A percentile compares a stretch with the other conserved stretches of the same genome.
These are phyloP conservation scores for Drosophila histrio DNA, from an alignment of 2,888 invertebrate genomes.

Conservation along the genomic window DNA sequence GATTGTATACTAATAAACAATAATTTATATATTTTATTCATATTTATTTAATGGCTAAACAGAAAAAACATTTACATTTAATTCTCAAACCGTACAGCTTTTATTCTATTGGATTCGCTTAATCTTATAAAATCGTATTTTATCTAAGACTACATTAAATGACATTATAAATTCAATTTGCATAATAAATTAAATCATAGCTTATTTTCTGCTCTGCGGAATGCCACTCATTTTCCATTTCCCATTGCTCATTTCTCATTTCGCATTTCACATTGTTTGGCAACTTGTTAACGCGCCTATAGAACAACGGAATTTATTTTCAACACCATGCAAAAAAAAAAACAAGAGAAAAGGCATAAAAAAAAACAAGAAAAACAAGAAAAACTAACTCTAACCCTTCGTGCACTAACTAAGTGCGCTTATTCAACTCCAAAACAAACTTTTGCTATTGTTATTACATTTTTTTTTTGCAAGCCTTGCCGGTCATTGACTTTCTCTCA, in stretches of 20 bases:
- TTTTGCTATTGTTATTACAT: constrained; percentile 72
- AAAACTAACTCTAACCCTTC: constrained; percentile 45
- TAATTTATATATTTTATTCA: too few species aligned
- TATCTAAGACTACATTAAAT: background rate
- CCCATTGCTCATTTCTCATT: constrained; percentile 24
- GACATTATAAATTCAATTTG: constrained; percentile 33
- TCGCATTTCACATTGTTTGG: constrained; percentile 30
- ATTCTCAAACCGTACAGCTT: background rate
- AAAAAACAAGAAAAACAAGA: constrained; percentile 1
- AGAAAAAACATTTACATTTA: background rate
- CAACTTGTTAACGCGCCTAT: constrained; percentile 52
- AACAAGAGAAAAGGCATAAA: background rate
- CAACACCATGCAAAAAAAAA: constrained; percentile 51
- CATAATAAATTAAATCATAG: constrained; percentile 36
- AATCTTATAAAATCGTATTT: background rate
- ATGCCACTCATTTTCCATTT: constrained; percentile 7
- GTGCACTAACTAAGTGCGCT: constrained; percentile 72
- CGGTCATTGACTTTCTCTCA: constrained; percentile 75
- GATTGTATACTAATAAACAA: too few species aligned
- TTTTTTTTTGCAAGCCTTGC: constrained; percentile 38
- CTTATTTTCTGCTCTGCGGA: constrained; percentile 34
- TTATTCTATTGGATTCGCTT: background rate
- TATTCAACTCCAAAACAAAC: constrained; percentile 72
- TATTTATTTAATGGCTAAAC: background rate
- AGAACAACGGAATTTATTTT: constrained; percentile 52